Evolutionary conservation across 2,888 invertebrate species (phyloP).

Genomic region (Cheilosia urbana): DNA sequence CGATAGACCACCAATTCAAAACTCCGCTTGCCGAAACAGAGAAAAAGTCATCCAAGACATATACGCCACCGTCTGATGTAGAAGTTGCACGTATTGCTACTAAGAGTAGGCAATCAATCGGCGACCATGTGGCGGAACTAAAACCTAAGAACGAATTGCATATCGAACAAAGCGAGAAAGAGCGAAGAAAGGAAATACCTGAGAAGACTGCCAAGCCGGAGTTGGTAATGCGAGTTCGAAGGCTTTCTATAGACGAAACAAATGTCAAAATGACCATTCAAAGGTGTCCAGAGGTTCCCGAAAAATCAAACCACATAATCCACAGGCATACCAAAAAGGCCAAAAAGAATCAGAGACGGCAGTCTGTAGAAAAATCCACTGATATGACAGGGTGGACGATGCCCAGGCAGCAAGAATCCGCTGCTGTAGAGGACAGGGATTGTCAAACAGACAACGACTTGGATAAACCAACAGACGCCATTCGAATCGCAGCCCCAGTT

Average conservation of each 20-base stretch:
- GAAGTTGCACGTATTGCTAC: not conserved
- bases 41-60: not conserved
- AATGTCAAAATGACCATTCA: conserved; percentile 1
- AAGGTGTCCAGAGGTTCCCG: conserved; percentile 1
- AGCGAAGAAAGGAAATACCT: not conserved
- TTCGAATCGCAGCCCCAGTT: not conserved
- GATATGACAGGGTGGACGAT: not conserved
- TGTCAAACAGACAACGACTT: not conserved
- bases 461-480: not conserved
- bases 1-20: too few relatives aligned
- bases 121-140: not conserved
- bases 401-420: not conserved
- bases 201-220: not conserved
- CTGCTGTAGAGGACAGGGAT: not conserved
- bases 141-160: not conserved
- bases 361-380: not conserved
- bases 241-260: conserved; percentile 34
- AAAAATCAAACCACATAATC: conserved; percentile 1
- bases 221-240: conserved; percentile 20
- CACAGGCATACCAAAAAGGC: conserved; percentile 11
- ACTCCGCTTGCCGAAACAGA: not conserved
- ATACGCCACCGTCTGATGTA: not conserved
- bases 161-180: not conserved
- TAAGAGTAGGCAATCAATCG: not conserved
- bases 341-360: not conserved